These are phyloP conservation scores for Argya squamiceps DNA, from an alignment of 2,797 vertebrate species.

Conservation along the genomic window DNA sequence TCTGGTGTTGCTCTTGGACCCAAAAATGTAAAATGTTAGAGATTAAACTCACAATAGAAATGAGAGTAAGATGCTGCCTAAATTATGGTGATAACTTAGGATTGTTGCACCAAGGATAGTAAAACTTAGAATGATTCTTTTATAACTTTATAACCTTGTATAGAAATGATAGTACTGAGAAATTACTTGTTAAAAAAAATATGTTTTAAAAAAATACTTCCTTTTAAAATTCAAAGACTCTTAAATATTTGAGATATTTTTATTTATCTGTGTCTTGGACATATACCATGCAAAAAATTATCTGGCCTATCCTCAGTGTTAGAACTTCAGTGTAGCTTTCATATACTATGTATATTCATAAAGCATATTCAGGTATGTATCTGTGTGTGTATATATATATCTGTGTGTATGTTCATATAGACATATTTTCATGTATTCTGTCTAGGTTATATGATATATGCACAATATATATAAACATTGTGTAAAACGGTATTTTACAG, in stretches of 20 bases:
- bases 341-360: background rate
- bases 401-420: background rate
- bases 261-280: background rate
- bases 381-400: fast-evolving
- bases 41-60: background rate
- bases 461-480: background rate
- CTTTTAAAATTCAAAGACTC: background rate
- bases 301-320: background rate
- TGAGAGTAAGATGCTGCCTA: background rate
- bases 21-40: background rate
- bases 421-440: background rate
- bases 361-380: background rate
- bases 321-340: background rate
- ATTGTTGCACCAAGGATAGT: background rate
- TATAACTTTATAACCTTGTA: background rate
- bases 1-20: background rate
- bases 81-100: background rate
- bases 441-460: background rate
- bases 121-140: background rate
- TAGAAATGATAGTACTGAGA: background rate
- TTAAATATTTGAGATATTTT: background rate
- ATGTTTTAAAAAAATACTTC: background rate
- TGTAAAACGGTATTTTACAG: background rate
- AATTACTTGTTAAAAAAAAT: background rate
- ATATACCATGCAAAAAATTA: background rate